These are phyloP conservation scores for Sturmia bella DNA, from an alignment of 2,888 invertebrate species.

Conservation along the genomic window DNA sequence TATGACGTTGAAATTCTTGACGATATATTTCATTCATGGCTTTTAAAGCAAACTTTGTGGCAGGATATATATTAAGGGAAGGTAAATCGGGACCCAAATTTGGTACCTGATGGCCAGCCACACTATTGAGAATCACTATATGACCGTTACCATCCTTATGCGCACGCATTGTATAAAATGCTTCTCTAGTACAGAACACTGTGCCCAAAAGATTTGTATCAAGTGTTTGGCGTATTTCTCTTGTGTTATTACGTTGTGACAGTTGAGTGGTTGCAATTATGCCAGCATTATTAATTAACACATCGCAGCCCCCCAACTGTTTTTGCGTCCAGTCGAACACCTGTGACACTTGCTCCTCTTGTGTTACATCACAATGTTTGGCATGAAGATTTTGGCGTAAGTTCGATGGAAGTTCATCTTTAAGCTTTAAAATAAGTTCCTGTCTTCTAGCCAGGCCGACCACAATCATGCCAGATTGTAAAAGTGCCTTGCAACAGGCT, in stretches of 20 bases:
- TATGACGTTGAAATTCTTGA: conserved; percentile 79
- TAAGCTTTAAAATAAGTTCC: conserved; percentile 78
- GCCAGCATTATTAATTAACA: conserved; percentile 85
- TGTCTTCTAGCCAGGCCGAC: conserved; percentile 83
- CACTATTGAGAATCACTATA: conserved; percentile 82
- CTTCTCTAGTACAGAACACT: conserved; percentile 82
- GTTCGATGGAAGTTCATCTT: conserved; percentile 70
- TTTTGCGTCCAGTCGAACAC: conserved; percentile 83
- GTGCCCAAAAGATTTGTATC: conserved; percentile 83
- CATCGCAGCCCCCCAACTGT: conserved; percentile 84
- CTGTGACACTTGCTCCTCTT: conserved; percentile 83
- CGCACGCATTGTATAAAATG: conserved; percentile 82
- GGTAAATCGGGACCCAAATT: conserved; percentile 78
- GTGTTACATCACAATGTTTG: conserved; percentile 82
- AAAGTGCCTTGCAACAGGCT: conserved; percentile 82
- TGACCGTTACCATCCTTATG: conserved; percentile 82
- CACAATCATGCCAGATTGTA: conserved; percentile 83
- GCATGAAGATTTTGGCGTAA: conserved; percentile 75
- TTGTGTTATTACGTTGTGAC: conserved; percentile 73
- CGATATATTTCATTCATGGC: conserved; percentile 81
- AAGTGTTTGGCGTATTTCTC: conserved; percentile 79
- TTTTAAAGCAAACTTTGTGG: conserved; percentile 80
- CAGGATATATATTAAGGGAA: conserved; percentile 81
- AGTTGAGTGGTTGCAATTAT: conserved; percentile 78
- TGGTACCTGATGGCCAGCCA: conserved; percentile 80